Conservation (phyloP, 2,888 invertebrate species). For the Fragum sueziense region DNA sequence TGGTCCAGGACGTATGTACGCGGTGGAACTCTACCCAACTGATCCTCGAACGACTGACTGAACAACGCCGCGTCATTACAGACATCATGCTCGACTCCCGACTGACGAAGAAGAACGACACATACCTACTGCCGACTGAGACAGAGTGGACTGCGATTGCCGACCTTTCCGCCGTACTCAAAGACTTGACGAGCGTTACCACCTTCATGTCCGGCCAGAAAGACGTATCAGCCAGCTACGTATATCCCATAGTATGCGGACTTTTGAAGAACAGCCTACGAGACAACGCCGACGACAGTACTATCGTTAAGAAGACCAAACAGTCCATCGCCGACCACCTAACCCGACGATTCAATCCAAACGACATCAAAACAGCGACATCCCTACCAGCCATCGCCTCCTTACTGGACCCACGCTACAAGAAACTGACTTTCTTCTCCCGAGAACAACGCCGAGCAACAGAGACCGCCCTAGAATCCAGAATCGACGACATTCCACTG, state of each 20-base stretch:
- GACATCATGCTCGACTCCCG: conserved; percentile 31
- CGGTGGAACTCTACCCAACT: conserved; percentile 37
- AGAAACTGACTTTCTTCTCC: conserved; percentile 1
- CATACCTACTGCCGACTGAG: conserved; percentile 12
- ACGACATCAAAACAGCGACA: not conserved
- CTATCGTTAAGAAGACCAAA: not conserved
- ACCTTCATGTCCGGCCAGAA: conserved; percentile 27
- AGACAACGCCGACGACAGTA: not conserved
- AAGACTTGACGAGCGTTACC: conserved; percentile 21
- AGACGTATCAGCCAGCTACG: conserved; percentile 15
- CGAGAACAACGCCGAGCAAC: not conserved
- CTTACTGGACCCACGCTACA: conserved; percentile 12
- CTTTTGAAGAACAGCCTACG: not conserved
- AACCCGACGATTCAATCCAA: not conserved
- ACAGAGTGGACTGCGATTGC: conserved; percentile 14
- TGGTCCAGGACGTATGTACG: conserved; percentile 24
- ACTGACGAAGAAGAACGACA: conserved; percentile 26
- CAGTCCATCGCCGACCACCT: conserved; percentile 7
- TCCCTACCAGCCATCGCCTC: conserved; percentile 9
- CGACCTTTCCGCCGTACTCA: conserved; percentile 19
- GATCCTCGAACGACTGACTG: conserved; percentile 28
- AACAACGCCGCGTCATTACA: conserved; percentile 23
- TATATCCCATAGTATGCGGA: conserved; percentile 30
- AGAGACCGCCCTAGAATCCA: not conserved
- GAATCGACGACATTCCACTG: not conserved